Evolutionary conservation across 2,113 vertebrate genomes (phyloP).

Genomic region (Brachyhypopomus occidentalis): DNA sequence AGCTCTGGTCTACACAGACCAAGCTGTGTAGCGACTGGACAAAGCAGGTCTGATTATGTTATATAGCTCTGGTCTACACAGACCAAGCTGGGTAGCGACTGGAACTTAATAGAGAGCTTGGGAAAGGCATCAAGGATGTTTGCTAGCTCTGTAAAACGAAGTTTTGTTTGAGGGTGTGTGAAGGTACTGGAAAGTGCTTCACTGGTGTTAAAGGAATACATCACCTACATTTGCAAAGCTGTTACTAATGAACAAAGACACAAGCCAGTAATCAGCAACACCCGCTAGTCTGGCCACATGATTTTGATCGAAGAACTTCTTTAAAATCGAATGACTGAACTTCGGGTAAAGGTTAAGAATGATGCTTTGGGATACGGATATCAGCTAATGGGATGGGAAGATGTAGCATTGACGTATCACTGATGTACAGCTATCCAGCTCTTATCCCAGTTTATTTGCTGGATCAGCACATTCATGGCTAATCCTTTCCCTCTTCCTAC

Average conservation of each 20-base stretch:
- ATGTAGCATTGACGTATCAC: too few species aligned
- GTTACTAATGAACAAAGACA: too few species aligned
- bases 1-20: neutral
- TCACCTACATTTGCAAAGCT: neutral
- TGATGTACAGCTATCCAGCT: neutral
- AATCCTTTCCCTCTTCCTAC: conserved; percentile 32
- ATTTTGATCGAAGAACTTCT: too few species aligned
- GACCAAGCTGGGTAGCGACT: neutral
- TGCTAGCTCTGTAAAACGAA: too few species aligned
- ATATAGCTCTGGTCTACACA: neutral
- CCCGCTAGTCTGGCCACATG: too few species aligned
- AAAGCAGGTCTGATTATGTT: neutral
- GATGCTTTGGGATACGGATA: too few species aligned
- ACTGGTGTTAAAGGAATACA: neutral
- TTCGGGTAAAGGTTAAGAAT: too few species aligned
- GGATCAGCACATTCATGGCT: conserved; percentile 16
- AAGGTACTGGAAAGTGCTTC: neutral
- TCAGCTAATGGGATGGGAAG: too few species aligned
- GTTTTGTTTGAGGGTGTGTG: neutral
- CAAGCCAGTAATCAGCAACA: too few species aligned
- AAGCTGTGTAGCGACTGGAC: neutral
- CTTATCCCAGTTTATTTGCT: conserved; percentile 11
- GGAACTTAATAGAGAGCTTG: too few species aligned
- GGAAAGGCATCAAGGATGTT: too few species aligned
- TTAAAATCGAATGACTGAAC: too few species aligned